These are phyloP conservation scores for Esox niger DNA, from an alignment of 2,113 vertebrate genomes.

Conservation along the genomic window DNA sequence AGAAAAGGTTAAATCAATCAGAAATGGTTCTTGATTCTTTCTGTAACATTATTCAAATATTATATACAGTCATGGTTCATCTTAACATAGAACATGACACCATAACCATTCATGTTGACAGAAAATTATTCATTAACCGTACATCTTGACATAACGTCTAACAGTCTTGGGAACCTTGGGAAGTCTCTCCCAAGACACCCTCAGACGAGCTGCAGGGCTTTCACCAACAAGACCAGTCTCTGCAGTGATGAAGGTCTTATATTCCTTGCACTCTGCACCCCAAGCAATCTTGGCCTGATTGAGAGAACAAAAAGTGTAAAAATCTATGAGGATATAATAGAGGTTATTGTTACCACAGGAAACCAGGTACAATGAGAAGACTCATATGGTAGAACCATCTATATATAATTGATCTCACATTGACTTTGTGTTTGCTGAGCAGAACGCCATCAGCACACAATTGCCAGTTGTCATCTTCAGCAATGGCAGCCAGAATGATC, in stretches of 20 bases:
- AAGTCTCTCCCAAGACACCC: constrained; percentile 62
- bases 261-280: constrained; percentile 73
- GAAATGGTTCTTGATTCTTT: background rate
- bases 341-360: background rate
- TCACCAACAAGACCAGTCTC: constrained; percentile 70
- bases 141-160: constrained; percentile 52
- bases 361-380: background rate
- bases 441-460: constrained; percentile 73
- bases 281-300: constrained; percentile 63
- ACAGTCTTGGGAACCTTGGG: constrained; percentile 46
- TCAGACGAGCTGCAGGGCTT: constrained; percentile 69
- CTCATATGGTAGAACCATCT: background rate
- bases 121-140: too few relatives aligned
- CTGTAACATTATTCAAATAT: too few relatives aligned
- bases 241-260: constrained; percentile 52
- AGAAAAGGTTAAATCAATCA: background rate
- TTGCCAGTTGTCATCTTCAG: constrained; percentile 71
- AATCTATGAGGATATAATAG: background rate
- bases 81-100: too few relatives aligned
- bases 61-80: too few relatives aligned
- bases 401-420: constrained; percentile 57
- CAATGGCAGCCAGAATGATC: constrained; percentile 69
- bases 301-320: constrained; percentile 4
- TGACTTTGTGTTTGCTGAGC: constrained; percentile 70
- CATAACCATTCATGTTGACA: too few relatives aligned